Evolutionary conservation across 1,140 invertebrate genomes (phyloP).

Genomic region (Psilanteris sp.): DNA sequence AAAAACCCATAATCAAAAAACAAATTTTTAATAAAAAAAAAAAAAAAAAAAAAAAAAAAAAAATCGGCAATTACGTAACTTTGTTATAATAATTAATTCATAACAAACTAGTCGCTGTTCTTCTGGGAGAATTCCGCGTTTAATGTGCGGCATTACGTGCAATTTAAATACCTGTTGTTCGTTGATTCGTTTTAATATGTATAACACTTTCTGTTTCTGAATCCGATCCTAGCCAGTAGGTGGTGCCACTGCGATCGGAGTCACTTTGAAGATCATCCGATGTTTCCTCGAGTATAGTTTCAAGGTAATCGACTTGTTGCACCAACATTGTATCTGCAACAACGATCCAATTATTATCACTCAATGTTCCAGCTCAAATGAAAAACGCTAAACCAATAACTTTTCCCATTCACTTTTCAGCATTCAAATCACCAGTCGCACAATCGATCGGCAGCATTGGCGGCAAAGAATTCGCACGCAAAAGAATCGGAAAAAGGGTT

Average conservation of each 20-base stretch:
- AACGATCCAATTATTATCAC: conserved; percentile 30
- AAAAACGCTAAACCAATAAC: background rate
- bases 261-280: conserved; percentile 88
- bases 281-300: conserved; percentile 88
- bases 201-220: conserved; percentile 82
- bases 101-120: too few species aligned
- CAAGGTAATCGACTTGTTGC: conserved; percentile 82
- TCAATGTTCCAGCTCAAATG: conserved; percentile 1
- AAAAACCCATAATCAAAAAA: too few species aligned
- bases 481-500: too few species aligned
- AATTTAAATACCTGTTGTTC: conserved; percentile 67
- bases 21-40: too few species aligned
- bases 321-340: conserved; percentile 80
- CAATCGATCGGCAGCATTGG: background rate
- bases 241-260: conserved; percentile 80
- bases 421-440: conserved; percentile 4
- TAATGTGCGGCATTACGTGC: too few species aligned
- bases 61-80: too few species aligned
- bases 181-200: conserved; percentile 73
- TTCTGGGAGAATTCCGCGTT: too few species aligned
- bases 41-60: too few species aligned
- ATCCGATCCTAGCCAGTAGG: conserved; percentile 83
- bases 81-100: too few species aligned
- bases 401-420: conserved; percentile 9
- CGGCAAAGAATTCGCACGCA: background rate